Percentiles rank a stretch among this genome's conserved stretches.
These are phyloP conservation scores for Nyctalus aviator DNA, from an alignment of 2,797 vertebrate genomes.

Conservation along the genomic window DNA sequence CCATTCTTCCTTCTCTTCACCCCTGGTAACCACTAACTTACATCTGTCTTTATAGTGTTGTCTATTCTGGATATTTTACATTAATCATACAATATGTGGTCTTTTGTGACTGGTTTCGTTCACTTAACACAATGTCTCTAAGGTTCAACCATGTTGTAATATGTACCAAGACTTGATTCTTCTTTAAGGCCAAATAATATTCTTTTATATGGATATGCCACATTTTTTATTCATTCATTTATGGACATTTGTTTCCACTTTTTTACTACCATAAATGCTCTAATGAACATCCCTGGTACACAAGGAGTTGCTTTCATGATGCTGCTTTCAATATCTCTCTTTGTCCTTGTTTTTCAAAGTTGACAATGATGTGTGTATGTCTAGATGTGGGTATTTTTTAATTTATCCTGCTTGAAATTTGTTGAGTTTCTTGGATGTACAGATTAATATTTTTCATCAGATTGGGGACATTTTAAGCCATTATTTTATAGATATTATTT, in stretches of 20 bases:
- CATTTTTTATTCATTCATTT: background rate
- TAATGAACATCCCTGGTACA: background rate
- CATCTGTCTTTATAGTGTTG: background rate
- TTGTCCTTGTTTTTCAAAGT: background rate
- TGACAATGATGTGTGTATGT: background rate
- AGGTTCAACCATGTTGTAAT: background rate
- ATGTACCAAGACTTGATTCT: background rate
- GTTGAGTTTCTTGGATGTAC: background rate
- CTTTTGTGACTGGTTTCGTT: background rate
- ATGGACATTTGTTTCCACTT: background rate
- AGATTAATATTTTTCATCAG: background rate
- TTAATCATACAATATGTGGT: background rate
- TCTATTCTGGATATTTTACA: background rate
- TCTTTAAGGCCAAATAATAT: slow-evolving; percentile 28
- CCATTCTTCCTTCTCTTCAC: background rate
- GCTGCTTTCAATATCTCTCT: background rate
- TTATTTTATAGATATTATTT: slow-evolving; percentile 26
- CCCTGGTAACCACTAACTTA: background rate
- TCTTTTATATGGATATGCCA: background rate
- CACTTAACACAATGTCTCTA: background rate
- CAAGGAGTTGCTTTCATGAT: background rate
- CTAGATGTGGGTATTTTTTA: background rate
- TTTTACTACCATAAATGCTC: background rate
- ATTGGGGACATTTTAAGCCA: background rate
- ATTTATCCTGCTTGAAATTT: background rate